These are phyloP conservation scores for Agriopis marginaria DNA, from an alignment of 2,888 invertebrate genomes.

Conservation along the genomic window DNA sequence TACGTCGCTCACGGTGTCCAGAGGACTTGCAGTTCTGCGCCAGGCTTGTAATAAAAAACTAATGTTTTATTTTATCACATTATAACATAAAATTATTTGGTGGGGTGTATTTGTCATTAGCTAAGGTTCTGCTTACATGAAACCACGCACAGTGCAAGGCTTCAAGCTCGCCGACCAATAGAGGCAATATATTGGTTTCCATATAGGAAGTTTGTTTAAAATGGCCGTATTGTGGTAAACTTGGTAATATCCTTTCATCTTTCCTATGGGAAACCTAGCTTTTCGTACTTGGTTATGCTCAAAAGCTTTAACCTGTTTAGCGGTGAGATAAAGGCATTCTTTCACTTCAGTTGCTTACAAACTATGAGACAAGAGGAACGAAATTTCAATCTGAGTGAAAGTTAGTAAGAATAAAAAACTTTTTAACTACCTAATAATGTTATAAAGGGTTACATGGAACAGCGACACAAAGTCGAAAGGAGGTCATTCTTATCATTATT, in stretches of 20 bases:
- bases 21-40: no score
- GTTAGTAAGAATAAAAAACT: no score
- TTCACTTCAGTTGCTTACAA: not conserved
- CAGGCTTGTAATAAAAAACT: no score
- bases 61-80: no score
- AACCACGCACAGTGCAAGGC: not conserved
- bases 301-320: not conserved
- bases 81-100: no score
- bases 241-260: conserved; percentile 31
- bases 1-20: no score
- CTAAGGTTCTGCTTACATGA: conserved; percentile 2
- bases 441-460: no score
- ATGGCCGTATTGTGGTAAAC: conserved; percentile 11
- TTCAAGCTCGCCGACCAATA: conserved; percentile 26
- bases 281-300: not conserved
- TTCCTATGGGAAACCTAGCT: conserved; percentile 44
- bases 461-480: no score
- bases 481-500: no score
- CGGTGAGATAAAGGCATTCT: not conserved
- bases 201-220: conserved; percentile 30
- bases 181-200: conserved; percentile 27
- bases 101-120: not conserved
- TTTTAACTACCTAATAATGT: no score
- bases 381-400: no score
- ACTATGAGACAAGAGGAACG: no score